Base-by-base conservation (phyloP, 2,888 invertebrate genomes). In the Troides aeacus region DNA sequence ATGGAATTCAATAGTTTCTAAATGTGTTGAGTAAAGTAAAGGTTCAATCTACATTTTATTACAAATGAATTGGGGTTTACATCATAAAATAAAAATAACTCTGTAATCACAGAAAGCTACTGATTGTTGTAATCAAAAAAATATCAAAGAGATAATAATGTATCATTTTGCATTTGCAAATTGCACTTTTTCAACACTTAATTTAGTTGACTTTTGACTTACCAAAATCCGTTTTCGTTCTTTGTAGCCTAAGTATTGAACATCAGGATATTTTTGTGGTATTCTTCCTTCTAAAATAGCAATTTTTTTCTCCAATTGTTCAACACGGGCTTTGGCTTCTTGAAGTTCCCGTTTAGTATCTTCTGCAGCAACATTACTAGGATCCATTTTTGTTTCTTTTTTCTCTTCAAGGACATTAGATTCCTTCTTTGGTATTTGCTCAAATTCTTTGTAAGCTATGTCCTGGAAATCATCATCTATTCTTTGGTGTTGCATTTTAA, bases 181-280 rank as follows among this genome's bases (percentile, higher is more conserved):
- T 46, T 46, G 12, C 46, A 46, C 46, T 46, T 46, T 53, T n/a
- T n/a, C 53, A 53, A 53, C n/a, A 53, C 53, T 6, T 4, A 18
- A n/a, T 53, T 53, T 4, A 53, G 5, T 5, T 18, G 4, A 53
- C 5, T n/a, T 23, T 64, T 46, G 18, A 80, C 91, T 89, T 83
- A 98, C 97, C 90, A 99, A 90, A 80, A 99, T 98, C 75, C 99
- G 94, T 85, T 97, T 99, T 69, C 99, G 94, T 76, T 97, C 96
- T 81, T 97, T 96, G 84, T 98, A 98, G 76, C 98, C 98, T 21
- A 98, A 93, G 84, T 97, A 98, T 84, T 96, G 96, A 0, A 99
- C 98, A 83, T 97, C 95, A 0, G 98, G 98, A 91, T 96, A 98
- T 76, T 95, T 96, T 78, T 97, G 97, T 1, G 96, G 96, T 62